These are phyloP conservation scores for Platycercus adscitus DNA, from an alignment of 2,113 vertebrate species.

Conservation along the genomic window DNA sequence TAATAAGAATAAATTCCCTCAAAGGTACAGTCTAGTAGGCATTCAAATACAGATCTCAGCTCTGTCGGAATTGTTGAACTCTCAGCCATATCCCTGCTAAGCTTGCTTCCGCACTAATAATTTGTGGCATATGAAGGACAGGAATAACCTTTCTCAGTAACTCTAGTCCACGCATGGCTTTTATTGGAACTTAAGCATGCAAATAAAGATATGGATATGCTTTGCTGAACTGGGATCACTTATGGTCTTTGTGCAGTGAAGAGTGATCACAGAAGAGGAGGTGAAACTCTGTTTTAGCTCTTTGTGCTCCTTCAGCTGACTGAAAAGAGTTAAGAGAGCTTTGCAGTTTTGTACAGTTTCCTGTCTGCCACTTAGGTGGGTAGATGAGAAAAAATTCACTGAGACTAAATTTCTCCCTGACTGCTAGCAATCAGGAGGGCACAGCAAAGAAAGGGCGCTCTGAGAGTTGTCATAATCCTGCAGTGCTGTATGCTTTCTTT, in stretches of 20 bases:
- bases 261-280: not conserved
- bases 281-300: not conserved
- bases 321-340: not conserved
- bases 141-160: not conserved
- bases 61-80: not conserved
- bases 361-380: not conserved
- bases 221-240: not conserved
- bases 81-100: not conserved
- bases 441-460: not conserved
- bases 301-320: not conserved
- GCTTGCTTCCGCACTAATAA: not conserved
- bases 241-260: not conserved
- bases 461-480: not conserved
- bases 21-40: not conserved
- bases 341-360: not conserved
- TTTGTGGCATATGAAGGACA: not conserved
- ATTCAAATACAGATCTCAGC: not conserved
- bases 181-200: not conserved
- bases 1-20: not conserved
- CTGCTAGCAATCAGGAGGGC: not conserved
- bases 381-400: not conserved
- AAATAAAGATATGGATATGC: not conserved
- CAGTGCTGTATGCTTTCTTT: not conserved
- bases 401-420: not conserved
- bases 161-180: not conserved